Evolutionary conservation across 2,113 vertebrate genomes (phyloP), one percentile per base, ranked within the genome.

Genomic region (Notothenia coriiceps): DNA sequence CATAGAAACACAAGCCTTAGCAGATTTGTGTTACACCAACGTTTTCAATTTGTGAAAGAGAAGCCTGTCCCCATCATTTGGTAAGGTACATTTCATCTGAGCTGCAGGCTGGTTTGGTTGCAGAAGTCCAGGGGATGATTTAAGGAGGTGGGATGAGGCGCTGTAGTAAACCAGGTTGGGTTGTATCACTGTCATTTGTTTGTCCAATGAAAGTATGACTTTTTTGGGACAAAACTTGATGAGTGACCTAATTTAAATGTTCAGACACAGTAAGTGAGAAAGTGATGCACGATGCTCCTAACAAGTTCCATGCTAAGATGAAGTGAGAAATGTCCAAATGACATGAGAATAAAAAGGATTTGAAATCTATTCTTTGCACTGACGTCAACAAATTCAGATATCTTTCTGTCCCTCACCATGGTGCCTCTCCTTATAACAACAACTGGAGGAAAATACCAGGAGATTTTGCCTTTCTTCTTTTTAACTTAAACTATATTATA

Each of bases 41-140:
- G 33, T 66, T 85, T 76, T 43, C 47, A 64, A 64, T 82, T 71
- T 52, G 64, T 51, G 49, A 51, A 61, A 17, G 1, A 0, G 40
- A 35, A 40, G n/a, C 20, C 43, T 20, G 22, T 33, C 51, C 70
- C n/a, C 47, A 13, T 46, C 22, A 73, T 69, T 52, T 57, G 76
- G 25, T 8, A 52, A 70, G 25, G 25, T 5, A 22, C 43, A 69
- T 29, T n/a, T 43, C 49, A 44, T 17, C 8, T 25, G 13, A 13
- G 55, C 68, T 57, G 67, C 35, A 22, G 44, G 62, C 14, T 80
- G 11, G 51, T 57, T 69, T 12, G 35, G 25, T 35, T 29, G 55
- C 65, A 29, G 5, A 51, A 56, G 51, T 74, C 59, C 43, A 70
- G 43, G 14, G 40, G 43, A 77, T 83, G 79, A 86, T 83, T 74